These are phyloP conservation scores for Phymorhynchus buccinoides DNA, from an alignment of 1,140 invertebrate genomes.

Conservation along the genomic window DNA sequence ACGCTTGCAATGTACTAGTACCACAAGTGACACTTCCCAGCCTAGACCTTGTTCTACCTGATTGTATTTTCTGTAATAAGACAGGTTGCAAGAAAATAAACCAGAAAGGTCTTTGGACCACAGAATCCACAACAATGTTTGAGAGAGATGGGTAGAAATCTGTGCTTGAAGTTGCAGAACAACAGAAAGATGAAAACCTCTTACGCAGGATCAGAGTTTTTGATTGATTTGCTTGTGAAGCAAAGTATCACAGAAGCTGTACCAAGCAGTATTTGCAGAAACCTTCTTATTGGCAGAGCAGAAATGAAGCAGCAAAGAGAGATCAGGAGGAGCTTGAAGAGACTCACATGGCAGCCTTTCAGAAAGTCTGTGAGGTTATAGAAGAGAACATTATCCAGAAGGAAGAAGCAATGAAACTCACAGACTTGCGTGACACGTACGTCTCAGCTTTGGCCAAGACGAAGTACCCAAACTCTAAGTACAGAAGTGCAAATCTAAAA, in stretches of 20 bases:
- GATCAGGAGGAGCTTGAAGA: neutral
- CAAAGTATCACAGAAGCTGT: conserved; percentile 22
- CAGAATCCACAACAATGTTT: neutral
- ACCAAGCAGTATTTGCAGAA: neutral
- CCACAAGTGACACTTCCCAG: too few relatives aligned
- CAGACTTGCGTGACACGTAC: too few relatives aligned
- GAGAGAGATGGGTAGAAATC: neutral
- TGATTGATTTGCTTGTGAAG: conserved; percentile 20
- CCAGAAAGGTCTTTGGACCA: neutral
- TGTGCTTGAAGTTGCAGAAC: neutral
- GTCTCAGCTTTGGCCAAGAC: too few relatives aligned
- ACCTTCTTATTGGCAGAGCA: neutral
- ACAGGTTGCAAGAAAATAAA: neutral
- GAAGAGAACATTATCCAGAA: neutral
- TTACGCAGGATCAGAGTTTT: neutral
- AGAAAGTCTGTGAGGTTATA: conserved; percentile 5
- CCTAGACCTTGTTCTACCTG: too few relatives aligned
- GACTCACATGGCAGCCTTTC: neutral
- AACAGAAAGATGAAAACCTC: neutral
- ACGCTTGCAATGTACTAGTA: too few relatives aligned
- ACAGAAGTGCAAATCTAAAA: too few relatives aligned
- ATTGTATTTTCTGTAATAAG: neutral
- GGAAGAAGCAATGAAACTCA: neutral
- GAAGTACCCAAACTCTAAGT: too few relatives aligned
- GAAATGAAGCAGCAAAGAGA: conserved; percentile 15